Conservation (phyloP, 2,888 invertebrate species). For the Spisula subtruncata region DNA sequence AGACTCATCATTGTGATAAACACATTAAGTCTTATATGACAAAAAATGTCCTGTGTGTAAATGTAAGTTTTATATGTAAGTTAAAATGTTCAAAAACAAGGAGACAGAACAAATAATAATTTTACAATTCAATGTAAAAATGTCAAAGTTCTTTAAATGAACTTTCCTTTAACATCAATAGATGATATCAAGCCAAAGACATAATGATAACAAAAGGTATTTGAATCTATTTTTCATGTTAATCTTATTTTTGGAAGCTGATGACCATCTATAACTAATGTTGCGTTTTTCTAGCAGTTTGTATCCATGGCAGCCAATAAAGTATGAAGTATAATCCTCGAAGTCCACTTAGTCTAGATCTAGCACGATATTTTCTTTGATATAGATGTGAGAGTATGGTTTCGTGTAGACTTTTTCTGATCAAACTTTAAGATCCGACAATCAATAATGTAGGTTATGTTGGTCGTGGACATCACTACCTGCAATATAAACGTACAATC, state of each 20-base stretch:
- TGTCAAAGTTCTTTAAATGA: not conserved
- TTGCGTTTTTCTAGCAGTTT: not conserved
- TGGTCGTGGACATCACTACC: not conserved
- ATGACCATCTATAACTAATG: not conserved
- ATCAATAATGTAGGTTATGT: not conserved
- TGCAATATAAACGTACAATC: not conserved
- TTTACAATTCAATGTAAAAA: slow-evolving; percentile 13
- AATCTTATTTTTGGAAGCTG: not conserved
- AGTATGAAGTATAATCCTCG: not conserved
- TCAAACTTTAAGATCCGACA: not conserved
- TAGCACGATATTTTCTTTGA: slow-evolving; percentile 4
- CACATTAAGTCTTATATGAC: not conserved
- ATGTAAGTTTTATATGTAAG: slow-evolving; percentile 13
- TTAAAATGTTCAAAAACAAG: slow-evolving; percentile 6
- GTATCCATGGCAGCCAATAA: not conserved
- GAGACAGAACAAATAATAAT: slow-evolving; percentile 2
- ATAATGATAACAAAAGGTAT: not conserved
- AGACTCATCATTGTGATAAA: not conserved
- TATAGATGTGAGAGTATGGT: not conserved
- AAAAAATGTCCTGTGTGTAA: not conserved
- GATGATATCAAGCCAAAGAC: not conserved
- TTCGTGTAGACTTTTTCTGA: not conserved
- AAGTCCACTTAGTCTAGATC: not conserved
- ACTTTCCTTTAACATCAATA: not conserved
- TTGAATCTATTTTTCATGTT: not conserved